Conservation (phyloP, 2,888 invertebrate species). For the Dryobotodes eremita region DNA sequence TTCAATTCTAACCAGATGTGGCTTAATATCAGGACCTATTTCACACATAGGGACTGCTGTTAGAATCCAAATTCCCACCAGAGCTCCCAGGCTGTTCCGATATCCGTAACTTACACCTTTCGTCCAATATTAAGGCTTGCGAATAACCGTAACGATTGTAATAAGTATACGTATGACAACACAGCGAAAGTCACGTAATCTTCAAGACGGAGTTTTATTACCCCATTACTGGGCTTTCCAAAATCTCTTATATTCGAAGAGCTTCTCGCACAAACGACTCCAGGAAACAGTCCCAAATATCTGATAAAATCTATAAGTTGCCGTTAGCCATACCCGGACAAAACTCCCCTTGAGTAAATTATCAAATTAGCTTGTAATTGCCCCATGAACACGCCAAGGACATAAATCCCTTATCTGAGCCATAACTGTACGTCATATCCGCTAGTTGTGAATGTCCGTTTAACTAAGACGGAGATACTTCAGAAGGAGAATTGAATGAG, state of each 20-base stretch:
- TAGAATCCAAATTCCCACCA: slow-evolving; percentile 35
- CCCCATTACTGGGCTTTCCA: slow-evolving; percentile 12
- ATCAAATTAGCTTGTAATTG: slow-evolving; percentile 55
- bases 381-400: slow-evolving; percentile 34
- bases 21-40: slow-evolving; percentile 23
- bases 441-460: slow-evolving; percentile 13
- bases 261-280: not conserved
- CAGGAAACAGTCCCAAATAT: not conserved
- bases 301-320: slow-evolving; percentile 31
- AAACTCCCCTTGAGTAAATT: slow-evolving; percentile 20
- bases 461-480: not conserved
- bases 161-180: slow-evolving; percentile 2
- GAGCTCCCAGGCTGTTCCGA: slow-evolving; percentile 16
- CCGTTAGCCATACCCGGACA: slow-evolving; percentile 8
- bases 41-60: slow-evolving; percentile 23
- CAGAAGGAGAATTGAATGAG: slow-evolving; percentile 8
- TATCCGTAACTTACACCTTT: slow-evolving; percentile 30
- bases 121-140: slow-evolving; percentile 10
- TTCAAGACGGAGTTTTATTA: slow-evolving; percentile 41
- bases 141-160: not conserved
- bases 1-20: slow-evolving; percentile 42
- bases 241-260: slow-evolving; percentile 3
- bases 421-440: slow-evolving; percentile 32
- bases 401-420: slow-evolving; percentile 41
- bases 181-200: slow-evolving; percentile 11